phyloP scores from a whole-genome alignment of 2,888 invertebrate genomes.

The Sepioteuthis lessoniana region DNA sequence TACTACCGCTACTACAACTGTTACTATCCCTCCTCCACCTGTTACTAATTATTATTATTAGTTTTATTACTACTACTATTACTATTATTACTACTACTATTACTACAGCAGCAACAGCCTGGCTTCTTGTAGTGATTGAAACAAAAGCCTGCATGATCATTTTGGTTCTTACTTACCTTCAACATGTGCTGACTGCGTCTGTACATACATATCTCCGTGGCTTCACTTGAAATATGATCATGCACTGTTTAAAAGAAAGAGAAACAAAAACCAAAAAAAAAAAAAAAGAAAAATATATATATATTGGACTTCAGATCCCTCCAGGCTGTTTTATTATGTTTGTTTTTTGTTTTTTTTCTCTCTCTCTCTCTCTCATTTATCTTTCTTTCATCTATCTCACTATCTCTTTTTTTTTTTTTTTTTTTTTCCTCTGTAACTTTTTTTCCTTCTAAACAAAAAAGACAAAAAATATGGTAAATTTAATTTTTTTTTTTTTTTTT shows the following conservation, averaged over 20 bases:
- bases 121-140: slow-evolving; percentile 12
- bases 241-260: background rate
- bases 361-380: background rate
- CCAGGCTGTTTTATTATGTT: background rate
- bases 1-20: background rate
- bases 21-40: background rate
- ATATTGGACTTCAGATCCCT: background rate
- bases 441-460: no score
- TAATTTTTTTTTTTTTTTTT: background rate
- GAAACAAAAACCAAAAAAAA: background rate
- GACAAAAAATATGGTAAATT: no score
- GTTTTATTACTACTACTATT: background rate
- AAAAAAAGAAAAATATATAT: background rate
- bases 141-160: background rate
- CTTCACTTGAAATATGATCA: slow-evolving; percentile 1
- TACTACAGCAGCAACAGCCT: background rate
- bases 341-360: background rate
- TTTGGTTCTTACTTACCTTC: background rate
- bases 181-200: slow-evolving; percentile 47
- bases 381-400: background rate
- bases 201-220: slow-evolving; percentile 45
- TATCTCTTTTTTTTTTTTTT: background rate
- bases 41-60: background rate
- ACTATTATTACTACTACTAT: background rate
- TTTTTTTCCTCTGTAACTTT: no score